Evolutionary conservation across 2,113 vertebrate species (phyloP).

Genomic region (Hyla sarda): DNA sequence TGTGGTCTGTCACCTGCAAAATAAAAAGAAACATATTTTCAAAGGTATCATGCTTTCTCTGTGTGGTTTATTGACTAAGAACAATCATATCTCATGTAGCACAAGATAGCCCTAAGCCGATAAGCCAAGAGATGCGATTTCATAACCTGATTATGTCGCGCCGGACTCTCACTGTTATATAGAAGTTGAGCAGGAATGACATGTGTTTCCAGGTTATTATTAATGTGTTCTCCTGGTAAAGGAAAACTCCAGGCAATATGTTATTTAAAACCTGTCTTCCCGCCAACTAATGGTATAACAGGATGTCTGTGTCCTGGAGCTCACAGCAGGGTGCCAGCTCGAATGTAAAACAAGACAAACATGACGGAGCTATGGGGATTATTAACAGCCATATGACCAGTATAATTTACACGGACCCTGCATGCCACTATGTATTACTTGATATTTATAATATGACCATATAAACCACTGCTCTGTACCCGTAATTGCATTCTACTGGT

Average conservation of each 20-base stretch:
- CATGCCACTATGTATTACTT: too few relatives aligned
- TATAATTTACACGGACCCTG: neutral
- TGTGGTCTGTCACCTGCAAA: constrained; percentile 18
- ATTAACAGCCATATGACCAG: neutral
- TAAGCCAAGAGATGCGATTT: neutral
- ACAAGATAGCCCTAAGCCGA: neutral
- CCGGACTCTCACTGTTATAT: neutral
- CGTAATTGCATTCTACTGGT: too few relatives aligned
- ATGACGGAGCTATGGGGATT: neutral
- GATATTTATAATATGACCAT: too few relatives aligned
- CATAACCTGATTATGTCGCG: constrained; percentile 33
- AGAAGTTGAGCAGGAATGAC: constrained; percentile 10
- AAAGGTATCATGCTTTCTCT: neutral
- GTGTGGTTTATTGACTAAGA: neutral
- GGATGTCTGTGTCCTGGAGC: neutral
- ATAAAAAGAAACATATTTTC: neutral
- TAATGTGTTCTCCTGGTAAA: constrained; percentile 14
- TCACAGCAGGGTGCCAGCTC: neutral
- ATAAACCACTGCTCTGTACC: too few relatives aligned
- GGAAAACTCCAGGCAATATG: neutral
- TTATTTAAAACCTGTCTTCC: neutral
- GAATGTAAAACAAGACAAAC: neutral
- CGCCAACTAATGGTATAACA: neutral
- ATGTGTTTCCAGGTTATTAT: constrained; percentile 20
- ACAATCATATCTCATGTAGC: neutral